Evolutionary conservation across 2,888 invertebrate species (phyloP).

Genomic region (Anoplius nigerrimus): DNA sequence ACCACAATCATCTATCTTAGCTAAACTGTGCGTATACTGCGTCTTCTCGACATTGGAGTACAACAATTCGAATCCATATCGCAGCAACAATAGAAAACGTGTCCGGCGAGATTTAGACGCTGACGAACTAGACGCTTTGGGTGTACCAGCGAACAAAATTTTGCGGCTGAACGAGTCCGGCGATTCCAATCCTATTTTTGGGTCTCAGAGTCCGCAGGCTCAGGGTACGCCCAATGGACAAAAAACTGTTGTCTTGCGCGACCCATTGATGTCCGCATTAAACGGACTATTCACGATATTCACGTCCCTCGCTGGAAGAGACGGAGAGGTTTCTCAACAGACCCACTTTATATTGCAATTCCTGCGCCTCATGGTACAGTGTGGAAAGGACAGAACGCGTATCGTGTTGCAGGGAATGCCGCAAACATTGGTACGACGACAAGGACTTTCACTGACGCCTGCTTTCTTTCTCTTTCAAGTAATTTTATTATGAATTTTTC

Average conservation of each 20-base stretch:
- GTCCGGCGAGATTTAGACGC: conserved; percentile 76
- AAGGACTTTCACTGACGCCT: not conserved
- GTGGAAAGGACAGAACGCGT: conserved; percentile 84
- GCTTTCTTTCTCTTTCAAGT: not conserved
- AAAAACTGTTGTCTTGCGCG: conserved; percentile 76
- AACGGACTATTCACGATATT: conserved; percentile 85
- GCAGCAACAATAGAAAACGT: conserved; percentile 78
- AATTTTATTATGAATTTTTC: conserved; percentile 18
- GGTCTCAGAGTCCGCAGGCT: conserved; percentile 71
- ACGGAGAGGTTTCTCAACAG: conserved; percentile 88
- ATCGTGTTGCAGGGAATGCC: conserved; percentile 86
- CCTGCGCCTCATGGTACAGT: conserved; percentile 84
- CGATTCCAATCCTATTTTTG: conserved; percentile 78
- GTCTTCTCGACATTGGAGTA: conserved; percentile 83
- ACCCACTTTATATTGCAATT: conserved; percentile 90
- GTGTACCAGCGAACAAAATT: conserved; percentile 79
- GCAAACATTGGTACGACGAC: conserved; percentile 78
- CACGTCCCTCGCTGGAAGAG: conserved; percentile 81
- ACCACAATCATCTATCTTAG: conserved; percentile 86
- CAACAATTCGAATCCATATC: conserved; percentile 75
- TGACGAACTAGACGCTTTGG: conserved; percentile 79
- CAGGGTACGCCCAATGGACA: conserved; percentile 65
- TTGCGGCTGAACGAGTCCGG: conserved; percentile 81
- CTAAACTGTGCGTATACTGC: conserved; percentile 85
- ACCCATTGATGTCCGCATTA: conserved; percentile 81